phyloP scores from a whole-genome alignment of 2,797 vertebrate species.

The Hemitrygon akajei region DNA sequence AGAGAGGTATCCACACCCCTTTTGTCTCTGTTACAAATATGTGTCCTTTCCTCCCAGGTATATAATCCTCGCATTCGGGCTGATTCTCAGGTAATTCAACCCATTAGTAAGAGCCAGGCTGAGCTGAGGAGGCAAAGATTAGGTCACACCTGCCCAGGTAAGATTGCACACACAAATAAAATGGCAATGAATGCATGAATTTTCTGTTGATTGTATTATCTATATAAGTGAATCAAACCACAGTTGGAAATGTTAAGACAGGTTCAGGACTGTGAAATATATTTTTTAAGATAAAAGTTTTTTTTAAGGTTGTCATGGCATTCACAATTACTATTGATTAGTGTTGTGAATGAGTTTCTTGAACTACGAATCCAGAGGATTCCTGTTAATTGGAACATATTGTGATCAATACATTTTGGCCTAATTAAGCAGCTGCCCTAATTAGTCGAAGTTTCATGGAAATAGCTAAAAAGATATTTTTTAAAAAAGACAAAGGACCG shows the following conservation, averaged over 20 bases:
- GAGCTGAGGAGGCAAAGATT: constrained; percentile 70
- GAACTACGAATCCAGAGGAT: too few species aligned
- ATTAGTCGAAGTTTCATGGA: too few species aligned
- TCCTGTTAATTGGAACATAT: too few species aligned
- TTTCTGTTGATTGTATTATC: neutral
- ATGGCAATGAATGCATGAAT: neutral
- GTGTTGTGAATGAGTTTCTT: neutral
- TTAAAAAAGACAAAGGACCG: too few species aligned
- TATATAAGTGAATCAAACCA: neutral
- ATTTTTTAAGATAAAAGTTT: neutral
- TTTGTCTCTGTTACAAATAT: too few species aligned
- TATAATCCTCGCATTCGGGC: constrained; percentile 86
- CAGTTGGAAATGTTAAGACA: neutral
- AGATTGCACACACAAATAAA: constrained; percentile 39
- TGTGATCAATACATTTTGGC: too few species aligned
- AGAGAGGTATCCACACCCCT: neutral
- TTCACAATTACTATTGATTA: neutral
- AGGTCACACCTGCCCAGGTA: constrained; percentile 66
- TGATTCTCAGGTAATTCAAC: constrained; percentile 74
- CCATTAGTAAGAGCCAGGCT: constrained; percentile 81
- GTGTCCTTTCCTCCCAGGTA: constrained; percentile 55
- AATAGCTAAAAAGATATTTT: too few species aligned
- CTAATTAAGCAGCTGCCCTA: too few species aligned
- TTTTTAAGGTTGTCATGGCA: neutral
- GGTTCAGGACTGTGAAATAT: neutral